Conservation (phyloP, 2,113 vertebrate genomes). For the Strix uralensis region DNA sequence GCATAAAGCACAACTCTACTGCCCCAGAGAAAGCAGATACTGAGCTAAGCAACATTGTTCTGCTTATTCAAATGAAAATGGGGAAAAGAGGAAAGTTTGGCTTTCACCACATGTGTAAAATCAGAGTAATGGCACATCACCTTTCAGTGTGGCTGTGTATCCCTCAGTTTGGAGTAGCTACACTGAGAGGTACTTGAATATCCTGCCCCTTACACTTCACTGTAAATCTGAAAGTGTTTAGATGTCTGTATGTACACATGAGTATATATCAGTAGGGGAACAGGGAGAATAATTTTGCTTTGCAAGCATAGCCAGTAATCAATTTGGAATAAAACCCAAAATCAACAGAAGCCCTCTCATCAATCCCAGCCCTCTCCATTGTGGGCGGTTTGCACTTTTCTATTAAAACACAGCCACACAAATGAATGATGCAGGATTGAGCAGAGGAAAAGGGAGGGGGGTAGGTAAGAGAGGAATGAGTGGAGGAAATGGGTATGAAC, state of each 20-base stretch:
- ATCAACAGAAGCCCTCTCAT: not conserved
- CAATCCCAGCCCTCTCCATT: not conserved
- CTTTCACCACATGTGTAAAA: rapidly evolving
- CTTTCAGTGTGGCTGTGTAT: not conserved
- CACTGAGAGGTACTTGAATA: not conserved
- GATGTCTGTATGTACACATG: not conserved
- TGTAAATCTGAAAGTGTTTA: not conserved
- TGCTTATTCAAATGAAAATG: not conserved
- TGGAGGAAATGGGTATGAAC: not conserved
- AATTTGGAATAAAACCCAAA: not conserved
- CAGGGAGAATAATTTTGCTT: not conserved
- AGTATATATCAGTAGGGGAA: not conserved
- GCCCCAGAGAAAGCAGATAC: not conserved
- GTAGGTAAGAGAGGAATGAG: not conserved
- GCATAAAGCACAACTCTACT: not conserved
- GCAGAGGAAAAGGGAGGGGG: not conserved
- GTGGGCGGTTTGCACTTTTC: not conserved
- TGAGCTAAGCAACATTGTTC: not conserved
- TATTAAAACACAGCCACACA: not conserved
- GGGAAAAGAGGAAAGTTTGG: not conserved
- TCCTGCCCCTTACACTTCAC: not conserved
- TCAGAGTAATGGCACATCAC: not conserved
- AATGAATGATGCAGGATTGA: not conserved
- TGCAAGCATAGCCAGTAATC: not conserved
- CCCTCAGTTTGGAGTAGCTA: not conserved